A percentile compares a stretch with the other conserved stretches of the same genome.
Evolutionary conservation across 1,140 invertebrate genomes (phyloP).

Genomic region (Eubasilissa regina): DNA sequence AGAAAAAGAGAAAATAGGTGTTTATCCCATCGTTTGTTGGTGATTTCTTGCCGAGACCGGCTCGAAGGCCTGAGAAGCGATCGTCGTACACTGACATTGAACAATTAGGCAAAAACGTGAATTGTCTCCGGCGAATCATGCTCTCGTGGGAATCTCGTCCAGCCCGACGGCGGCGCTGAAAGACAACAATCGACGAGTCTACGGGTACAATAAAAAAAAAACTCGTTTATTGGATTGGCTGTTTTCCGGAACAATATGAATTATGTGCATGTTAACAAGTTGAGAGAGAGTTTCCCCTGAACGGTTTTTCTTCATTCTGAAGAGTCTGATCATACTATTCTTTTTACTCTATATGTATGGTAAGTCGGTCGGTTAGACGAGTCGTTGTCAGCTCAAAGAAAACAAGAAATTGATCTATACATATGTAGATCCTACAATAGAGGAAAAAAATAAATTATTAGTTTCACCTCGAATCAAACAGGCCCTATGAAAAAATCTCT

Average conservation of each 20-base stretch:
- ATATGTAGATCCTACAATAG: too few relatives aligned
- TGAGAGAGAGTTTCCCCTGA: slow-evolving; percentile 40
- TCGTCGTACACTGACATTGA: slow-evolving; percentile 5
- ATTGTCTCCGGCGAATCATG: slow-evolving; percentile 39
- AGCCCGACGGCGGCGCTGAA: neutral
- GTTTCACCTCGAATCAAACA: too few relatives aligned
- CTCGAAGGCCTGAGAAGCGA: slow-evolving; percentile 33
- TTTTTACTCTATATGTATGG: too few relatives aligned
- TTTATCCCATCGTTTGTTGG: slow-evolving; percentile 30
- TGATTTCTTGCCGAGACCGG: slow-evolving; percentile 30
- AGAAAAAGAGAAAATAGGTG: slow-evolving; percentile 47
- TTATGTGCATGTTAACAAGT: slow-evolving; percentile 35
- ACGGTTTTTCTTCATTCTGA: neutral
- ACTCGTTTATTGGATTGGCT: slow-evolving; percentile 23
- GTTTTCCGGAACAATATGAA: slow-evolving; percentile 43
- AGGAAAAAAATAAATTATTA: too few relatives aligned
- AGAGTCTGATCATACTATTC: neutral
- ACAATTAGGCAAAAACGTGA: slow-evolving; percentile 50
- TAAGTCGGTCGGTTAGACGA: too few relatives aligned
- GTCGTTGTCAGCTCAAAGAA: too few relatives aligned
- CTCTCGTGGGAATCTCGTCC: slow-evolving; percentile 31
- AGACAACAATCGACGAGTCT: slow-evolving; percentile 25
- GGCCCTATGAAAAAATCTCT: too few relatives aligned
- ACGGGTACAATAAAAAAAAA: slow-evolving; percentile 37
- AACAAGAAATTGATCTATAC: too few relatives aligned